These are phyloP conservation scores for Haplotaxodon microlepis DNA, from an alignment of 2,113 vertebrate species.

Conservation along the genomic window DNA sequence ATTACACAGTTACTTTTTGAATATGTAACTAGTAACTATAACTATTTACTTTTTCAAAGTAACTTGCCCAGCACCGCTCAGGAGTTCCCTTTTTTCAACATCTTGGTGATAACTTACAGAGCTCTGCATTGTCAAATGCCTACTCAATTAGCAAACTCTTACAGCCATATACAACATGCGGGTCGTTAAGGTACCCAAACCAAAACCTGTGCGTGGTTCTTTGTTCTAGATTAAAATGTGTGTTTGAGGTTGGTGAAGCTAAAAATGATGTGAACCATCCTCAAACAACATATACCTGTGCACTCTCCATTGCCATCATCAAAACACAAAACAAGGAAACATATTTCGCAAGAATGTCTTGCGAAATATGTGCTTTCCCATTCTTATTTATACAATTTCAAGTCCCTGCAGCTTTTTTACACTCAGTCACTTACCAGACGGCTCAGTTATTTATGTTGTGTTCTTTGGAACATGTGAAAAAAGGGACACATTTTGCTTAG, in stretches of 20 bases:
- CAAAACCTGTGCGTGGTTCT: rapidly evolving
- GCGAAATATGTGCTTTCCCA: background rate
- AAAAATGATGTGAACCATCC: background rate
- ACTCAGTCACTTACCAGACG: background rate
- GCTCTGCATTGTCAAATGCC: background rate
- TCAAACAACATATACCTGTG: background rate
- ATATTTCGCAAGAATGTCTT: background rate
- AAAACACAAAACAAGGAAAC: background rate
- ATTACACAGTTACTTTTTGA: background rate
- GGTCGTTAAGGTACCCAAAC: background rate
- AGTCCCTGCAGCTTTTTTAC: background rate
- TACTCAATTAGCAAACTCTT: background rate
- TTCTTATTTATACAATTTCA: background rate
- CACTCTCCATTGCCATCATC: background rate
- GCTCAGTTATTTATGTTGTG: background rate
- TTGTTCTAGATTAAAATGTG: background rate
- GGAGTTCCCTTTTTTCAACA: background rate
- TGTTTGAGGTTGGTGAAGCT: background rate
- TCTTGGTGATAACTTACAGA: background rate
- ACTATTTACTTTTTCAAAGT: background rate
- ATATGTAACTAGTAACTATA: background rate
- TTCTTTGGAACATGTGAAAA: background rate
- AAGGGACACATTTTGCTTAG: background rate
- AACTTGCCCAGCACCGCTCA: rapidly evolving
- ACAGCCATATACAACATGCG: background rate